Conservation (phyloP, 1,140 invertebrate genomes). For the Mylabris phalerata region DNA sequence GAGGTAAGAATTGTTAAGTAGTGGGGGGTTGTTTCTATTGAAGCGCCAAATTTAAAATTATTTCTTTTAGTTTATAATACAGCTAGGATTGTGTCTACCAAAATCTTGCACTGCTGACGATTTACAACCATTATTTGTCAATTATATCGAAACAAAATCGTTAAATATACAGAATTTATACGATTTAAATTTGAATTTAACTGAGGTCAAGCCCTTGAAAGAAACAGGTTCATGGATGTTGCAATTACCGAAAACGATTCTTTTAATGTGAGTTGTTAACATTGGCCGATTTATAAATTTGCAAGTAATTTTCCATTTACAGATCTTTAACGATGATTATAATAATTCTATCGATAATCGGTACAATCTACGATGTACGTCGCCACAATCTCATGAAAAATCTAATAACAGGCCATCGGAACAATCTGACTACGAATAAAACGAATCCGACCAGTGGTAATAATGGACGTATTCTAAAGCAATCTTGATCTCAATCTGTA, state of each 20-base stretch:
- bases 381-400: conserved; percentile 19
- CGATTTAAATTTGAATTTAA: conserved; percentile 23
- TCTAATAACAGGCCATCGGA: conserved; percentile 13
- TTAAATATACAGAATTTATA: conserved; percentile 24
- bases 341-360: conserved; percentile 21
- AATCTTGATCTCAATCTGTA: neutral
- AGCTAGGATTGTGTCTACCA: conserved; percentile 33
- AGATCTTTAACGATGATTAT: conserved; percentile 10
- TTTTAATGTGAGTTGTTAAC: conserved; percentile 24
- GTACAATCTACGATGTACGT: conserved; percentile 26
- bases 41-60: neutral
- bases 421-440: neutral
- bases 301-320: neutral
- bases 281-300: neutral
- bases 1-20: conserved; percentile 36
- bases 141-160: conserved; percentile 19
- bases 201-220: conserved; percentile 19
- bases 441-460: conserved; percentile 1
- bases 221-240: conserved; percentile 19
- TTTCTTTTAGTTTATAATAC: conserved; percentile 25
- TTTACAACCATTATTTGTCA: conserved; percentile 14
- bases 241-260: conserved; percentile 22
- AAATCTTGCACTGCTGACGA: conserved; percentile 26
- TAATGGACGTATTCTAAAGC: neutral
- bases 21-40: neutral